Evolutionary conservation across 2,888 invertebrate genomes (phyloP), one percentile per base, ranked within the genome.

Genomic region (Cepaea hortensis): DNA sequence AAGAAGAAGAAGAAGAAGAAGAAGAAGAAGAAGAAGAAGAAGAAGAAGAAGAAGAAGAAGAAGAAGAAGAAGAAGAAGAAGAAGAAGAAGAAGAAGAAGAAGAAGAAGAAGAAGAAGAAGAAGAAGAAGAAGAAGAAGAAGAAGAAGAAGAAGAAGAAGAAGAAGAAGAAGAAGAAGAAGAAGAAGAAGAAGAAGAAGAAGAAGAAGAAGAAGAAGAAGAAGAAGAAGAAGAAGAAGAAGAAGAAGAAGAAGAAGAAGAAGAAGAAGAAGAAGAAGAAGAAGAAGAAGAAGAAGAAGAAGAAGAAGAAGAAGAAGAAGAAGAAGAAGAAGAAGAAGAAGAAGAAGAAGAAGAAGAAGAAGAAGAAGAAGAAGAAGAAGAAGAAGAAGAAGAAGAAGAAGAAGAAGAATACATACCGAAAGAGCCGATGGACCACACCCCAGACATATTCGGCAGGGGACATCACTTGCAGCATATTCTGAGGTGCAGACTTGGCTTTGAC

Each of bases 71-170:
- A 20, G 50, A 4, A n/a, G 18, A 3, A 20, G 72, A 11, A 62
- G 5, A 20, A 77, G 48, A 68, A 20, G 55, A 9, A 72, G 62
- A 75, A 68, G 65, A 62, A 76, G 76, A 76, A 61, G 77, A 80
- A 80, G 15, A 62, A 80, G 62, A 80, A 61, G 62, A 61, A 18
- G 20, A 80, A 61, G 77, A 48, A 84, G 46, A 65, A n/a, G 61
- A 62, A 4, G 55, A 81, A 3, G 50, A 15, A 62, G 80, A 79
- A 65, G 61, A 55, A 80, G 23, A 65, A 48, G 55, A 68, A 81
- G 9, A 35, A 70, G 23, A 13, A 68, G 68, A 20, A n/a, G 55
- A 55, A 55, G 55, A 55, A 55, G 55, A 55, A 55, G 55, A 55
- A 55, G 55, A 55, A 55, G 68, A 35, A 77, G n/a, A 68, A n/a